Conservation (phyloP, 2,797 vertebrate genomes). For the Cossypha caffra region DNA sequence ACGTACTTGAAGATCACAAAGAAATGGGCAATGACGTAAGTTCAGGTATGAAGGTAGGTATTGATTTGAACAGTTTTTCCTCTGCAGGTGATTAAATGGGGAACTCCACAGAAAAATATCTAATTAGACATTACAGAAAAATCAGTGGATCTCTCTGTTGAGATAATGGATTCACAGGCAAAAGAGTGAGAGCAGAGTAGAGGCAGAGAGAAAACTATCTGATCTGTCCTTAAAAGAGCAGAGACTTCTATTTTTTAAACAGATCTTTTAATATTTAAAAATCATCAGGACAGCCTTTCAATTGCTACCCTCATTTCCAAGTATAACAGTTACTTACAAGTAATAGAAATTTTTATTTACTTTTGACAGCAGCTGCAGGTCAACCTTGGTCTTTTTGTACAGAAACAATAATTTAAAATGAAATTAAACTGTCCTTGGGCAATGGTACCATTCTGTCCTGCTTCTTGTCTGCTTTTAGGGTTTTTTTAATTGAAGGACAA, state of each 20-base stretch:
- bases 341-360: conserved; percentile 42
- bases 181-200: background rate
- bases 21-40: background rate
- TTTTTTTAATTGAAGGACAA: conserved; percentile 59
- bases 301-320: conserved; percentile 39
- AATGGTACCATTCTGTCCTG: conserved; percentile 36
- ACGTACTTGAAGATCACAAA: background rate
- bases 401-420: conserved; percentile 54
- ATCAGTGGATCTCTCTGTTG: background rate
- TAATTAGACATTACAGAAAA: background rate
- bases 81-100: background rate
- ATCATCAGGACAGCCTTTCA: conserved; percentile 40
- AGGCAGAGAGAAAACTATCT: background rate
- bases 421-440: conserved; percentile 57
- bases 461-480: conserved; percentile 28
- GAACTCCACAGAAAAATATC: background rate
- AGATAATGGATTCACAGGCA: background rate
- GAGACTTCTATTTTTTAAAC: background rate
- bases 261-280: background rate
- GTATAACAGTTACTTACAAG: conserved; percentile 67
- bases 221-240: background rate
- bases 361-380: conserved; percentile 64
- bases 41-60: background rate
- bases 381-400: conserved; percentile 65
- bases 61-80: background rate